Evolutionary conservation across 2,888 invertebrate species (phyloP), one percentile per base, ranked within the genome.

Genomic region (Drosophila infuscata): DNA sequence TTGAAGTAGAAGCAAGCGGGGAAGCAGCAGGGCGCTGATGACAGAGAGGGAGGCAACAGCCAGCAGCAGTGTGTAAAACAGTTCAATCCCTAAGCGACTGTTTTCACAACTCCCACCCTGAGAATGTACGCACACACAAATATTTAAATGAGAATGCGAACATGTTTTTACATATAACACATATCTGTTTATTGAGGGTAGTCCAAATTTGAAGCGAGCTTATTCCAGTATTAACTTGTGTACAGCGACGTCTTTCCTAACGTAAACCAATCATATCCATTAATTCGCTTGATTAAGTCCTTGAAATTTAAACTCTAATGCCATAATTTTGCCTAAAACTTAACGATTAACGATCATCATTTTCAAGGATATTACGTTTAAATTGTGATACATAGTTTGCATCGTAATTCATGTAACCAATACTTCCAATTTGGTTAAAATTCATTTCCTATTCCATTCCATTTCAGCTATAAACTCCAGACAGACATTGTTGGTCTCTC

Each of bases 1-100:
- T 84, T 87, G 85, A 76, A 82, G 79, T 76, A 33, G 35, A 7
- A 54, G 41, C 35, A 9, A 12, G 46, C 46, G 12, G 2, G 15
- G 38, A 43, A 46, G 20, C 20, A 15, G 20, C 46, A 7, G 48
- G 15, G 51, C 41, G 43, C 20, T 12, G n/a, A 17, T 4, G 12
- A 5, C 1, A 9, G 8, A 5, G 32, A 12, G 20, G 8, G 11
- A n/a, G n/a, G n/a, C 15, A 4, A 36, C 5, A 25, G 20, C 0
- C 11, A 25, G 48, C 29, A 52, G 32, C 41, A 20, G n/a, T 17
- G 3, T 12, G n/a, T 25, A 12, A 46, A 46, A 25, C 46, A 20
- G 46, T 46, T 20, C 12, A 46, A 12, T 20, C 20, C 46, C 46
- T 3, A 12, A 46, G 20, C 46, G 46, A 20, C 46, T 12, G 46